A percentile compares a stretch with the other conserved stretches of the same genome.
Evolutionary conservation across 2,113 vertebrate genomes (phyloP).

Genomic region (Syrmaticus mikado): DNA sequence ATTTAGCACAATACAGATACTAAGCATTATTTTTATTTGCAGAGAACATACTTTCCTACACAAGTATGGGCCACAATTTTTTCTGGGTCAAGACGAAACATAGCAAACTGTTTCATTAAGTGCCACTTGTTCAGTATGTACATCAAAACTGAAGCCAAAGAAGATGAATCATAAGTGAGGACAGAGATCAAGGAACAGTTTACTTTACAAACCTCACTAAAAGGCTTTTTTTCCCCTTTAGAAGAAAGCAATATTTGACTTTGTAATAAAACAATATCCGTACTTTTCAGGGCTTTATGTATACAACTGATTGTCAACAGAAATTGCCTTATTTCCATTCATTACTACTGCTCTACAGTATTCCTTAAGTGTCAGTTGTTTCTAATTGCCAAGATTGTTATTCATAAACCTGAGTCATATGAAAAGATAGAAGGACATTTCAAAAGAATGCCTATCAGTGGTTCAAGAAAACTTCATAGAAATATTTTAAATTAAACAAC

Average conservation of each 20-base stretch:
- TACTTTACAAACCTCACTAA: constrained; percentile 55
- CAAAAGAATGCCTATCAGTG: constrained; percentile 34
- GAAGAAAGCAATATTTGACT: constrained; percentile 25
- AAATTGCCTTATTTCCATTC: background rate
- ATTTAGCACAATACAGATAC: background rate
- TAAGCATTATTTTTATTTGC: background rate
- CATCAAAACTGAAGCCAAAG: constrained; percentile 28
- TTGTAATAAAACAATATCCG: constrained; percentile 24
- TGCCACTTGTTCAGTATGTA: constrained; percentile 44
- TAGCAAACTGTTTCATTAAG: constrained; percentile 41
- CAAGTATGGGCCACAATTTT: background rate
- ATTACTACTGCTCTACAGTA: constrained; percentile 5
- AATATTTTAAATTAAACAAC: background rate
- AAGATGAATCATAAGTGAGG: constrained; percentile 47
- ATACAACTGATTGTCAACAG: constrained; percentile 32
- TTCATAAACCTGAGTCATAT: constrained; percentile 65
- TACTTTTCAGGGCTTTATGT: constrained; percentile 25
- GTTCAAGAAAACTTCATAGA: background rate
- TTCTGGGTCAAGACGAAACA: background rate
- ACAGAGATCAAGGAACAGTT: constrained; percentile 52
- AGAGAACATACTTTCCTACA: background rate
- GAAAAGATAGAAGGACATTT: constrained; percentile 30
- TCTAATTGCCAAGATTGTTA: constrained; percentile 61
- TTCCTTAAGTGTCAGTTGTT: constrained; percentile 69
- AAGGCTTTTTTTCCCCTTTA: background rate